These are phyloP conservation scores for Anser cygnoides DNA, from an alignment of 2,113 vertebrate genomes.

Conservation along the genomic window DNA sequence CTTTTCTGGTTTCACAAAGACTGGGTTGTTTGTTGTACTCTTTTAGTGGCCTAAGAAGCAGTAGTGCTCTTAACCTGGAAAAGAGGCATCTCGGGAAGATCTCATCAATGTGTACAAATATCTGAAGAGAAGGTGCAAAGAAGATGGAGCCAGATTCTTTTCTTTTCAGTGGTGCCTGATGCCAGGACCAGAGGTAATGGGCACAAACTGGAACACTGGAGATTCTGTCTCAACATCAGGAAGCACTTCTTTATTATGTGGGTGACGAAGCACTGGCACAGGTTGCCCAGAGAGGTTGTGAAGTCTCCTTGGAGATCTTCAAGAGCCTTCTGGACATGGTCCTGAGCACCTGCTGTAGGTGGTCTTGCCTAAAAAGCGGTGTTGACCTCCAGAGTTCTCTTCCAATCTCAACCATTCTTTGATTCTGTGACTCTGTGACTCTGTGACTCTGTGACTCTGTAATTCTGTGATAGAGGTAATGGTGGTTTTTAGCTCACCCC, in stretches of 20 bases:
- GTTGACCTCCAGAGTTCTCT: neutral
- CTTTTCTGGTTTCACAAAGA: neutral
- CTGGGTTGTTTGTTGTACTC: neutral
- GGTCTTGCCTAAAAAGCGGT: neutral
- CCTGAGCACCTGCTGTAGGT: neutral
- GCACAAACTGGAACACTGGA: neutral
- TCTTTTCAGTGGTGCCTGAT: neutral
- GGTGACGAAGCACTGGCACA: neutral
- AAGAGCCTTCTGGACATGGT: neutral
- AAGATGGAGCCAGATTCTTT: neutral
- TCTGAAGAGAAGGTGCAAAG: neutral
- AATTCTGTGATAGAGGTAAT: neutral
- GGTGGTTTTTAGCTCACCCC: neutral
- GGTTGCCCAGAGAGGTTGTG: too few relatives aligned
- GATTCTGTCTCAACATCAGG: neutral
- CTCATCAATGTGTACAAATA: neutral
- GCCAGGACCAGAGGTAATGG: neutral
- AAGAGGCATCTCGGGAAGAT: neutral
- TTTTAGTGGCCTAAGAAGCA: neutral
- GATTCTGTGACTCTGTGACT: neutral
- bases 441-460: neutral
- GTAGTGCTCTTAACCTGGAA: neutral
- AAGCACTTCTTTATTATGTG: neutral
- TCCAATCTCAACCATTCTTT: neutral
- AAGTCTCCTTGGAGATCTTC: neutral